Conservation (phyloP, 2,797 vertebrate genomes). For the Myotis findleyi region DNA sequence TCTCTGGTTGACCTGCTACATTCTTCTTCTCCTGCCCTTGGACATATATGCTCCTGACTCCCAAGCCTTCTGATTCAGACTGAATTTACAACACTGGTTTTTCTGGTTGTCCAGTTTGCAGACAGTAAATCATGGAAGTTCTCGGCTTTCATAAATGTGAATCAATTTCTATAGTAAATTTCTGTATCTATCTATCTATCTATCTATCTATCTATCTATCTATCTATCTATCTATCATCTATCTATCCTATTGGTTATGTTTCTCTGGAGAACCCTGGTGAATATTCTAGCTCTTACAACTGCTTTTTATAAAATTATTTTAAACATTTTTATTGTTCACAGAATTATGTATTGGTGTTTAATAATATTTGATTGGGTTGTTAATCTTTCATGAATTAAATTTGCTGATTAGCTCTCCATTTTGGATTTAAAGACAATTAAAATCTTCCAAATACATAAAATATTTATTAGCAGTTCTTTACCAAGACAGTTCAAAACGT, state of each 20-base stretch:
- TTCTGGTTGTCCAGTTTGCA: not conserved
- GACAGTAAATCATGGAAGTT: not conserved
- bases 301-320: not conserved
- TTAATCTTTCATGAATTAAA: not conserved
- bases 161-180: not conserved
- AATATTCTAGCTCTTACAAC: not conserved
- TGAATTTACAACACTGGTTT: not conserved
- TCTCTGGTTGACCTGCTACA: not conserved
- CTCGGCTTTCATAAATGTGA: not conserved
- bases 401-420: not conserved
- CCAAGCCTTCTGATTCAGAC: not conserved
- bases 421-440: not conserved
- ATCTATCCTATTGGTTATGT: not conserved
- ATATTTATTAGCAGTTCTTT: not conserved
- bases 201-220: not conserved
- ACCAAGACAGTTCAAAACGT: not conserved
- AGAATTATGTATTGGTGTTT: not conserved
- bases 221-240: not conserved
- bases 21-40: not conserved
- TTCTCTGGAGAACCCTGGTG: not conserved
- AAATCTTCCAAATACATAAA: not conserved
- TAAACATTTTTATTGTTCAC: not conserved
- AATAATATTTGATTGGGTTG: not conserved
- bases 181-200: not conserved
- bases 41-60: not conserved